phyloP scores from a whole-genome alignment of 2,113 vertebrate species.

The Lagopus muta region DNA sequence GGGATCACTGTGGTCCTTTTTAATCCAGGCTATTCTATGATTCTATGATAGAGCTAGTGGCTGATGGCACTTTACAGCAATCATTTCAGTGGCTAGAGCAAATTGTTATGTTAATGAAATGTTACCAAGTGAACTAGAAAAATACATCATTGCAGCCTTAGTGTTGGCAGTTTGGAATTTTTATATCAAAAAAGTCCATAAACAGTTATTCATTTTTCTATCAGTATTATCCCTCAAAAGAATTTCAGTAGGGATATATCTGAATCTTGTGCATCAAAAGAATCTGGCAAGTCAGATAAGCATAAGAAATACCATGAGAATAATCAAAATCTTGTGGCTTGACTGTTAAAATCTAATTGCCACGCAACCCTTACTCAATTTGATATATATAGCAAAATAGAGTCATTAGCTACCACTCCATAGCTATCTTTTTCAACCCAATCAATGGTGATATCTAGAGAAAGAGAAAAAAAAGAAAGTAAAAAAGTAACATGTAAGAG shows the following conservation, averaged over 20 bases:
- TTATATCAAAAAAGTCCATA: conserved; percentile 16
- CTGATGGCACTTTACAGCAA: background rate
- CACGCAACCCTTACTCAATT: background rate
- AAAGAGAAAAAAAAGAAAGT: background rate
- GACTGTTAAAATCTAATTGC: conserved; percentile 29
- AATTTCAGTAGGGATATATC: conserved; percentile 2
- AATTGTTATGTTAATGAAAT: conserved; percentile 19
- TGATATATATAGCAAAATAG: background rate
- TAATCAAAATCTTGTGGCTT: conserved; percentile 30
- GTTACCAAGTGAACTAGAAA: background rate
- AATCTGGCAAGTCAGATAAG: conserved; percentile 6
- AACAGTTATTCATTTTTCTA: conserved; percentile 31
- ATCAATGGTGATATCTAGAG: background rate
- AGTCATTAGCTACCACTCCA: background rate
- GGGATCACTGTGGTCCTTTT: no score
- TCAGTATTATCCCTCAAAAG: background rate
- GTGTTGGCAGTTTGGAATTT: conserved; percentile 25
- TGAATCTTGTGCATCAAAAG: background rate
- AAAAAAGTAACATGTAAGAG: background rate
- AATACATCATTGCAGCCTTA: background rate
- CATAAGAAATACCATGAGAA: background rate
- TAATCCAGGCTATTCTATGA: no score
- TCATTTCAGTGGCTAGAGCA: background rate
- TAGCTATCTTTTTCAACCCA: background rate
- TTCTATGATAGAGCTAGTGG: background rate